phyloP scores from a whole-genome alignment of 2,888 invertebrate species.

The Dinocampus coccinellae region DNA sequence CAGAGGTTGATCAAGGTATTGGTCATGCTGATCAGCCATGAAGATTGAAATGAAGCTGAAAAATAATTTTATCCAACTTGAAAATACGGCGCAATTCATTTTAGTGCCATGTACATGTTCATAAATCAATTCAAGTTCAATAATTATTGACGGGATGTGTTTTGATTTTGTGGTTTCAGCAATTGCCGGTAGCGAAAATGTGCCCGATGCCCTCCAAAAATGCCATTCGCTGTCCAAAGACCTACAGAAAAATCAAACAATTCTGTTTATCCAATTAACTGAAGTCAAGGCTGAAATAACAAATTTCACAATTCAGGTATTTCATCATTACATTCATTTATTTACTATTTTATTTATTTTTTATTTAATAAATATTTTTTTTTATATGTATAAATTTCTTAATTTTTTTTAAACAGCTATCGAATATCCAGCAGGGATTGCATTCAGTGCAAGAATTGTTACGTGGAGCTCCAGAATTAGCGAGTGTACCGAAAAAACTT shows the following conservation, averaged over 20 bases:
- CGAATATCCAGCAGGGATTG: conserved; percentile 69
- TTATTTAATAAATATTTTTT: not conserved
- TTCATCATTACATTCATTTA: conserved; percentile 4
- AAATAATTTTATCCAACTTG: not conserved
- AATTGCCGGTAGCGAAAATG: conserved; percentile 76
- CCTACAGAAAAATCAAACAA: conserved; percentile 77
- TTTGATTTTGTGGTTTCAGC: conserved; percentile 71
- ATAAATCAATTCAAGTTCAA: not conserved
- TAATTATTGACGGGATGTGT: not conserved
- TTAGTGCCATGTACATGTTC: not conserved
- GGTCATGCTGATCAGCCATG: conserved; percentile 12
- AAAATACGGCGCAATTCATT: not conserved
- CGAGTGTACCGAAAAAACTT: conserved; percentile 73
- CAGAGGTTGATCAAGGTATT: conserved; percentile 78
- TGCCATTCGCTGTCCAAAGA: conserved; percentile 80
- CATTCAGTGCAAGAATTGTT: conserved; percentile 73
- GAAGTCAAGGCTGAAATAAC: conserved; percentile 74
- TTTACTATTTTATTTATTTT: too few species aligned
- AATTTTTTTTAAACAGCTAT: conserved; percentile 63
- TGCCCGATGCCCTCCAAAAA: conserved; percentile 79
- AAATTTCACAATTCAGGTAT: conserved; percentile 71
- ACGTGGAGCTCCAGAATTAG: conserved; percentile 74
- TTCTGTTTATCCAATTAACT: conserved; percentile 73
- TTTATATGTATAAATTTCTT: not conserved
- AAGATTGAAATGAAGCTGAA: not conserved